Base-by-base conservation (phyloP, 1,140 invertebrate genomes). In the Aphelenchoides avenae region DNA sequence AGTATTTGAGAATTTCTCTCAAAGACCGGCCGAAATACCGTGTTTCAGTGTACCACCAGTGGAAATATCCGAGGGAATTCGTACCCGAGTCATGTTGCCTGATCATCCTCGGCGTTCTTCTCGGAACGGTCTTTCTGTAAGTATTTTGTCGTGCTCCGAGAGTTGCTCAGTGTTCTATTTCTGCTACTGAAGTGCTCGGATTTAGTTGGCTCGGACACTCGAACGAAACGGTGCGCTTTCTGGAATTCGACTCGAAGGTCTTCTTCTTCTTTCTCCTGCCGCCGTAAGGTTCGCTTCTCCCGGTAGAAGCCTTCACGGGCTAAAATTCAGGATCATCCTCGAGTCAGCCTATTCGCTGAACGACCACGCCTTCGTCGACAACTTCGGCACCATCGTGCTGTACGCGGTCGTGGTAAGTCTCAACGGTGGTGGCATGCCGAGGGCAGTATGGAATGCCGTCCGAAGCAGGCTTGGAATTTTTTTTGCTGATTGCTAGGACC, bases 331-430 rank as follows among this genome's bases (percentile, higher is more conserved):
- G 51, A 96, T 96, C 68, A 96, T 97, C 58, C 80, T 98, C 57
- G 93, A 97, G 77, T 89, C 92, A 3, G 91, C 93, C 1, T 97
- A 95, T 79, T 96, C 94, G 77, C 92, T 98, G 86, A 92, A 93
- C 49, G 96, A 97, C 80, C 82, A 89, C 56, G 79, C 81, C 58
- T 97, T 98, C 79, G 92, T 93, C 77, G 91, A 96, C 74, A 91
- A 98, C 79, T 81, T 98, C 79, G 90, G 91, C 54, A 94, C 91
- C 22, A 94, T 98, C 71, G 79, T 96, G 24, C 81, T 95, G 15
- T 95, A 93, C 80, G 93, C 93, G 60, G 91, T 96, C 46, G 81
- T 94, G 62, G 83, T 84, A 73, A 80, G 80, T 75, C 24, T 39
- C 18, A 57, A 27, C 1, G 51, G 20, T 53, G 7, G 42, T n/a